Base-by-base conservation (phyloP, 2,888 invertebrate genomes). In the Oxycera nigricornis region DNA sequence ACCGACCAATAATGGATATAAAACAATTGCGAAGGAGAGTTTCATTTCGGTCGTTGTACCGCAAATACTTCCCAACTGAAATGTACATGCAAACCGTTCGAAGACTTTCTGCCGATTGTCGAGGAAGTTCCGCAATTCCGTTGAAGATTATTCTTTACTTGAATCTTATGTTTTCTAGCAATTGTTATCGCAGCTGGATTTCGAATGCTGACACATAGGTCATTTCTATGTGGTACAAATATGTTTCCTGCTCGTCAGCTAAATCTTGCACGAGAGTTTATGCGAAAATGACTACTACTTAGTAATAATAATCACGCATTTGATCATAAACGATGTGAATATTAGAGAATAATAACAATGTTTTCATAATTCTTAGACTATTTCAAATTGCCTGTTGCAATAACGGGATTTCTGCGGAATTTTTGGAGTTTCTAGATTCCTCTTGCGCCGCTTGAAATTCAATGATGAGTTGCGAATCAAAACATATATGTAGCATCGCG, bases 161-260 rank as follows among this genome's bases (percentile, higher is more conserved):
- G 22, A 70, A n/a, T 70, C 31, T 50, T 35, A 30, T n/a, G n/a
- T 31, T 62, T n/a, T 50, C 67, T 28, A 68, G 24, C 26, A 9
- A 24, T 17, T 55, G n/a, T 70, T 70, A 70, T 70, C 70, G 30
- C 22, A 50, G 31, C 52, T 20, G 55, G n/a, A 31, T 22, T n/a
- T 20, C n/a, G 22, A 52, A 52, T 22, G 55, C 55, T 70, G 55
- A 52, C 70, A 55, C 55, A 52, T 70, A 52, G 70, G 70, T 70
- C 70, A 70, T 52, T 52, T 50, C 55, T 50, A 68, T 46, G 50
- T 67, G 17, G 50, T 22, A 30, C 22, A 52, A 70, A 22, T 20
- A 70, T 52, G 35, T 31, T 70, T 70, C 70, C 70, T 70, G 70
- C 20, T 50, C 61, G n/a, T 28, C n/a, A n/a, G n/a, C n/a, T n/a